Conservation (phyloP, 2,113 vertebrate species). For the Cyprinodon tularosa region DNA sequence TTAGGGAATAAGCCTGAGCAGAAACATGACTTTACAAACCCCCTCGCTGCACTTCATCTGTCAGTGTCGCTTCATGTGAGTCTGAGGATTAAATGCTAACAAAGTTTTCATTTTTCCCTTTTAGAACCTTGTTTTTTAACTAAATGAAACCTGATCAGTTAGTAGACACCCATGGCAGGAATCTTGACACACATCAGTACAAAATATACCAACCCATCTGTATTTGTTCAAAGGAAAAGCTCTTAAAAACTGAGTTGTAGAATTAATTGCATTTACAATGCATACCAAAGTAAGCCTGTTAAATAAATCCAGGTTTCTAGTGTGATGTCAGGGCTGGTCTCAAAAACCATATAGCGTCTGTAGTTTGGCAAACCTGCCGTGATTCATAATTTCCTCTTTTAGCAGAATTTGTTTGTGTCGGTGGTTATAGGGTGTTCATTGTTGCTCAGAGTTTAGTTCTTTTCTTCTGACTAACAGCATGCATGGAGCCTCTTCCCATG, state of each 20-base stretch:
- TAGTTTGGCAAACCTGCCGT: conserved; percentile 10
- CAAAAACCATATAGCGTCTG: conserved; percentile 2
- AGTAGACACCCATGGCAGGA: not conserved
- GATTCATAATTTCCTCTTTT: conserved; percentile 29
- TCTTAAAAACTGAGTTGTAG: not conserved
- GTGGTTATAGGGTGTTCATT: conserved; percentile 55
- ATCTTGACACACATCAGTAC: not conserved
- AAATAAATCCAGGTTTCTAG: conserved; percentile 2
- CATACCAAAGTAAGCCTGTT: not conserved
- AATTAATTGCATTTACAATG: not conserved
- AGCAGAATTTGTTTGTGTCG: conserved; percentile 41
- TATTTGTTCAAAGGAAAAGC: not conserved
- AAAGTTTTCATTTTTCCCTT: conserved; percentile 1
- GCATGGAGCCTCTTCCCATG: conserved; percentile 62
- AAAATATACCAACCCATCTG: conserved; percentile 1
- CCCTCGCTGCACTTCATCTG: conserved; percentile 51
- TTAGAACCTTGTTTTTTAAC: not conserved
- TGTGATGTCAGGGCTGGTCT: not conserved
- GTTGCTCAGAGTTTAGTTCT: conserved; percentile 54
- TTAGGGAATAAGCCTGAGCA: conserved; percentile 50
- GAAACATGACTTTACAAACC: conserved; percentile 38
- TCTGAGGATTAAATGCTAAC: conserved; percentile 28
- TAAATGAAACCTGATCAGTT: conserved; percentile 7
- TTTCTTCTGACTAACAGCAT: conserved; percentile 71
- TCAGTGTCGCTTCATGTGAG: conserved; percentile 40